Conservation (phyloP, 2,888 invertebrate genomes). For the Bombylius discolor region DNA sequence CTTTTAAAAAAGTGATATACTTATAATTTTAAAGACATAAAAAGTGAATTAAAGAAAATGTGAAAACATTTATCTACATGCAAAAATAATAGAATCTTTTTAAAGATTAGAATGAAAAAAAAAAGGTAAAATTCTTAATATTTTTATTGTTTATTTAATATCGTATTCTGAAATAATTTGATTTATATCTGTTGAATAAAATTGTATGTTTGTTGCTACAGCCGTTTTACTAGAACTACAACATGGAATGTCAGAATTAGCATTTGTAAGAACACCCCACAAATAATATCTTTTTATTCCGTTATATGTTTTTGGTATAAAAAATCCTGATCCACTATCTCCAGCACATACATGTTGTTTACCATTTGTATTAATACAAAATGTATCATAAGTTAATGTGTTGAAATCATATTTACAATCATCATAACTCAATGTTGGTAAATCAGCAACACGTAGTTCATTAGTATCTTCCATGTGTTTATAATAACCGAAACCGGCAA, state of each 20-base stretch:
- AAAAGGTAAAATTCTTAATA: no score
- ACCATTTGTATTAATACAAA: slow-evolving; percentile 22
- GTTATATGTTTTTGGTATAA: slow-evolving; percentile 4
- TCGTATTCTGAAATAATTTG: no score
- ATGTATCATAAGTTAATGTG: slow-evolving; percentile 23
- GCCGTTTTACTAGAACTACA: slow-evolving; percentile 1
- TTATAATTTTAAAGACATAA: no score
- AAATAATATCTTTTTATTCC: slow-evolving; percentile 14
- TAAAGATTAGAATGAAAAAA: no score
- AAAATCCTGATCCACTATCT: slow-evolving; percentile 26
- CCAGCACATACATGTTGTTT: slow-evolving; percentile 19
- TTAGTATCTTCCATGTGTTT: slow-evolving; percentile 8
- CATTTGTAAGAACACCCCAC: slow-evolving; percentile 22
- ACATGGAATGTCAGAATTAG: not conserved
- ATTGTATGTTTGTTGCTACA: slow-evolving; percentile 16
- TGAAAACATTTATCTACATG: no score
- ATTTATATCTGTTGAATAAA: slow-evolving; percentile 3
- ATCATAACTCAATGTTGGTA: slow-evolving; percentile 14
- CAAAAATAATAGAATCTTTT: no score
- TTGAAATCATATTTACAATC: slow-evolving; percentile 14
- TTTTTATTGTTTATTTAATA: no score
- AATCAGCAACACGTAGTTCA: slow-evolving; percentile 13
- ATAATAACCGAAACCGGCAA: slow-evolving; percentile 19
- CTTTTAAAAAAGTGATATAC: no score
- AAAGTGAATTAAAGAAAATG: no score